Evolutionary conservation across 1,140 invertebrate species (phyloP).

Genomic region (Megalonaias nervosa): DNA sequence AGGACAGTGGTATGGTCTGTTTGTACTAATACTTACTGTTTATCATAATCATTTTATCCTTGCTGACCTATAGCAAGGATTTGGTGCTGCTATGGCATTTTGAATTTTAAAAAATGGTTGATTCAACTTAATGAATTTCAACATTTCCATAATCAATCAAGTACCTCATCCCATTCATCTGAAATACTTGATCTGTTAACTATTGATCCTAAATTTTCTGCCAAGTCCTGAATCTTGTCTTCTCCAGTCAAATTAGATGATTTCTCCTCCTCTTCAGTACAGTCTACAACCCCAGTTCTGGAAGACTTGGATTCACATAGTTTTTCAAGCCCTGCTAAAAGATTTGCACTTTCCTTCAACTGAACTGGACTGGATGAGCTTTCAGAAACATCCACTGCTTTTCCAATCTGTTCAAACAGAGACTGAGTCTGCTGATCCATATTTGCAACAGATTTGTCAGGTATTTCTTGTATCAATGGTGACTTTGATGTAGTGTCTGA

Average conservation of each 20-base stretch:
- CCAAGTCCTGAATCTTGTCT: conserved; percentile 42
- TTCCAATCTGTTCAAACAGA: too few relatives aligned
- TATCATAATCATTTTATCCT: too few relatives aligned
- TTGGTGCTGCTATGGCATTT: too few relatives aligned
- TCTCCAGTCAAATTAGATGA: conserved; percentile 24
- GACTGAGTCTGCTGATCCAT: too few relatives aligned
- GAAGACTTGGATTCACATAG: conserved; percentile 14
- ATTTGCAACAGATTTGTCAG: not conserved
- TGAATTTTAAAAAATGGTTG: too few relatives aligned
- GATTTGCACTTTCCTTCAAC: conserved; percentile 15
- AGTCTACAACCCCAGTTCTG: conserved; percentile 31
- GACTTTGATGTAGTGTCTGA: not conserved
- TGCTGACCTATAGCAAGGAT: too few relatives aligned
- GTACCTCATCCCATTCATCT: conserved; percentile 31
- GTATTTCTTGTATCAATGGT: conserved; percentile 8
- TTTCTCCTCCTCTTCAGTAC: conserved; percentile 28
- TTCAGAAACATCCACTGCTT: too few relatives aligned
- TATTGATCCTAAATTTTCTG: conserved; percentile 33
- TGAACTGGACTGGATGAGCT: too few relatives aligned
- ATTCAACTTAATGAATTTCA: not conserved
- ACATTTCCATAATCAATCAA: conserved; percentile 11
- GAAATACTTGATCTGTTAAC: not conserved
- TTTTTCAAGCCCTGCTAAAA: conserved; percentile 19
- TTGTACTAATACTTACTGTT: too few relatives aligned
- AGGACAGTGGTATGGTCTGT: too few relatives aligned